Evolutionary conservation across 2,888 invertebrate genomes (phyloP).

Genomic region (Darwinula stevensoni): DNA sequence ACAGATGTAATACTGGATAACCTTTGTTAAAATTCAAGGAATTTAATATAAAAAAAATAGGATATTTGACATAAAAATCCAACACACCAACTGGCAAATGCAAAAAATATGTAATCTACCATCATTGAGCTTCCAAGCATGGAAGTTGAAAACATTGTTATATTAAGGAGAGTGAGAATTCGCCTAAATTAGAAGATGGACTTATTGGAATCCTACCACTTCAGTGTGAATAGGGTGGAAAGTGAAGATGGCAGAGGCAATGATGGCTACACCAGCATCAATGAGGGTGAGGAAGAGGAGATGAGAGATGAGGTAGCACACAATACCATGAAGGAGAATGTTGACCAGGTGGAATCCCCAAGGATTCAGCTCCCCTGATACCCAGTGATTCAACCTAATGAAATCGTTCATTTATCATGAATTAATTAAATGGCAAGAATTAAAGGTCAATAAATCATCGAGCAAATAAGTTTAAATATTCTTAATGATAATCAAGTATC

Average conservation of each 20-base stretch:
- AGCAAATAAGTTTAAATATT: not conserved
- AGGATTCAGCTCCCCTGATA: constrained; percentile 24
- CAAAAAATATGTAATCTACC: too few relatives aligned
- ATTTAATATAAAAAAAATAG: too few relatives aligned
- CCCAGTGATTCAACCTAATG: constrained; percentile 24
- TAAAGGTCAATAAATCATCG: constrained; percentile 1
- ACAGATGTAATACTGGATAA: too few relatives aligned
- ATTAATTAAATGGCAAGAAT: not conserved
- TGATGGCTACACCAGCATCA: constrained; percentile 23
- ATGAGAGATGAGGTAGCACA: constrained; percentile 23
- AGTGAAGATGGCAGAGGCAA: constrained; percentile 44
- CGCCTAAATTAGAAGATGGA: too few relatives aligned
- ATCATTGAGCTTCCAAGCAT: too few relatives aligned
- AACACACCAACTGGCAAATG: too few relatives aligned
- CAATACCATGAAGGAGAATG: constrained; percentile 35
- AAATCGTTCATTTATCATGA: too few relatives aligned
- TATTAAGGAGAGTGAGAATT: too few relatives aligned
- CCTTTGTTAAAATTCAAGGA: too few relatives aligned
- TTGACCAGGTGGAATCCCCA: constrained; percentile 39
- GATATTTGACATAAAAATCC: too few relatives aligned
- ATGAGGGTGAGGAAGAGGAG: constrained; percentile 24
- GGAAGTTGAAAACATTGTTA: too few relatives aligned
- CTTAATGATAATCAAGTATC: too few relatives aligned
- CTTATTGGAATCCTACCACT: constrained; percentile 39
- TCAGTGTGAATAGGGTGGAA: constrained; percentile 82